Conservation (phyloP, 2,888 invertebrate genomes). For the Cephus rjabovi region DNA sequence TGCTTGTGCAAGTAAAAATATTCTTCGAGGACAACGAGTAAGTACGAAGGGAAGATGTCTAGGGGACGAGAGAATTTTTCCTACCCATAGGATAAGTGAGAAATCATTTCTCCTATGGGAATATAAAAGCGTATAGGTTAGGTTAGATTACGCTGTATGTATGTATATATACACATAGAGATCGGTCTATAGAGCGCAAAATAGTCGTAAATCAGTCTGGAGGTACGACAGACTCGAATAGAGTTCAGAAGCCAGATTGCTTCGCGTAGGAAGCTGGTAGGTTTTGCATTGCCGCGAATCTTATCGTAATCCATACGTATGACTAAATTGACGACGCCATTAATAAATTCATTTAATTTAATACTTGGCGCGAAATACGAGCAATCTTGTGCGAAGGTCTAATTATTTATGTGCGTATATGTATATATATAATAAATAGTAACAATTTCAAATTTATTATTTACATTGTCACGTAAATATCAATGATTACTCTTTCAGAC, state of each 20-base stretch:
- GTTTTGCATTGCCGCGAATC: constrained; percentile 2
- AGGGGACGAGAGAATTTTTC: not conserved
- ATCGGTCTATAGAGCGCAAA: not conserved
- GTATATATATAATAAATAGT: not conserved
- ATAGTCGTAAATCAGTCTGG: not conserved
- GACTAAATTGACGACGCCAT: constrained; percentile 1
- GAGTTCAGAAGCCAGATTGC: constrained; percentile 1
- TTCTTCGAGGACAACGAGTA: not conserved
- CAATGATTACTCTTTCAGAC: constrained; percentile 26
- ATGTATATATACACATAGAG: not conserved
- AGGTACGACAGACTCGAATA: not conserved
- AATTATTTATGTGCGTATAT: not conserved
- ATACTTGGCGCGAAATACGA: not conserved
- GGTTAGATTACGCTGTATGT: not conserved
- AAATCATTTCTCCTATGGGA: not conserved
- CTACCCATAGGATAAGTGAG: not conserved
- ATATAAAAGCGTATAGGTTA: not conserved
- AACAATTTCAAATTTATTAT: constrained; percentile 32
- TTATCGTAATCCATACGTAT: not conserved
- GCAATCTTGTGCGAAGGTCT: not conserved
- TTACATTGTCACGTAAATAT: constrained; percentile 39
- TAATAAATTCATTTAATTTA: constrained; percentile 5
- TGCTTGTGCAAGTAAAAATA: not conserved
- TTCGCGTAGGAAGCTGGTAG: not conserved
- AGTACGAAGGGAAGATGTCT: not conserved